Evolutionary conservation across 2,797 vertebrate species (phyloP).

Genomic region (Pangasius macronema): DNA sequence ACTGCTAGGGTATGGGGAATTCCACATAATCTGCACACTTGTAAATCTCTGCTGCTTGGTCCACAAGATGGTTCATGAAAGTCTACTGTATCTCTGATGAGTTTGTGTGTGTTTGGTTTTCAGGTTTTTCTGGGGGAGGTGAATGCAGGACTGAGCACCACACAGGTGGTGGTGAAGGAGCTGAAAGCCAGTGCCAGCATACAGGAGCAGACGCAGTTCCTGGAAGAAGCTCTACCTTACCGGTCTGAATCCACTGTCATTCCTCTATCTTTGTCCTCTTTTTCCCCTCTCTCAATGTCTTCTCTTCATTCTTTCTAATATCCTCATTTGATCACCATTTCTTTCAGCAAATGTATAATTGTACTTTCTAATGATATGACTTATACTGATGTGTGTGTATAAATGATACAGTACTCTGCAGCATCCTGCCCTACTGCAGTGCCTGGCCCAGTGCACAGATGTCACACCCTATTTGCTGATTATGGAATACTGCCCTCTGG

Average conservation of each 20-base stretch:
- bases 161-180: constrained; percentile 86
- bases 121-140: constrained; percentile 87
- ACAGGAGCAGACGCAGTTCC: constrained; percentile 84
- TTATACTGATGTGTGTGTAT: not conserved
- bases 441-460: constrained; percentile 93
- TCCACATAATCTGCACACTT: constrained; percentile 42
- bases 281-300: not conserved
- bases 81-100: constrained; percentile 5
- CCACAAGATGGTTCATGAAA: not conserved
- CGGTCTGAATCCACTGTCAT: constrained; percentile 65
- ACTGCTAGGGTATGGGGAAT: not conserved
- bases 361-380: not conserved
- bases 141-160: constrained; percentile 76
- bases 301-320: not conserved
- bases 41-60: constrained; percentile 6
- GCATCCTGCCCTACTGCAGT: constrained; percentile 91
- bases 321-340: not conserved
- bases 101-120: constrained; percentile 17
- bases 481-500: constrained; percentile 97
- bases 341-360: not conserved
- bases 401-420: constrained; percentile 80
- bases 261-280: not conserved
- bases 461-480: constrained; percentile 96
- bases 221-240: constrained; percentile 85
- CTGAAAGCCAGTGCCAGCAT: constrained; percentile 81